These are phyloP conservation scores for Cylindroiulus punctatus DNA, from an alignment of 2,888 invertebrate species.

Conservation along the genomic window DNA sequence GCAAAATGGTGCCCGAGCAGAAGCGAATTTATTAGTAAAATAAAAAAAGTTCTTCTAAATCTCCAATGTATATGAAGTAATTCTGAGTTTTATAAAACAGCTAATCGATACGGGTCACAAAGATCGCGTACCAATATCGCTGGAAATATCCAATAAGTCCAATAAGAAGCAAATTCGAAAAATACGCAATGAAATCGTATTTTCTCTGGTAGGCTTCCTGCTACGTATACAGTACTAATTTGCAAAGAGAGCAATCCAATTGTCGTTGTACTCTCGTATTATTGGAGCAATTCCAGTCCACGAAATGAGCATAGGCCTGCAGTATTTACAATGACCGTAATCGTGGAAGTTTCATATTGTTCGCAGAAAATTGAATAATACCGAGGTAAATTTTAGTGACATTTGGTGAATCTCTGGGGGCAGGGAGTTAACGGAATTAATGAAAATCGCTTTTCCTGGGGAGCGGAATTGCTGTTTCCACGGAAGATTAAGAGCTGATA, in stretches of 20 bases:
- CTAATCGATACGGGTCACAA: not conserved
- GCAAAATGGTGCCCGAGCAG: too few relatives aligned
- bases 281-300: not conserved
- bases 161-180: not conserved
- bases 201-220: not conserved
- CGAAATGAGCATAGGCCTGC: too few relatives aligned
- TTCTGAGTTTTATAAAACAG: not conserved
- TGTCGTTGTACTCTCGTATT: not conserved
- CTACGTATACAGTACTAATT: not conserved
- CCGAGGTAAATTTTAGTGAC: conserved; percentile 38
- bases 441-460: conserved; percentile 25
- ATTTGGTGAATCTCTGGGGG: not conserved
- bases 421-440: conserved; percentile 24
- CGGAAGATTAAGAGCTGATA: conserved; percentile 36
- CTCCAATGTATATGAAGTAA: not conserved
- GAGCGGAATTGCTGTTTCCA: conserved; percentile 10
- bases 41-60: too few relatives aligned
- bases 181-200: not conserved
- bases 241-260: not conserved
- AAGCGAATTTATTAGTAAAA: too few relatives aligned
- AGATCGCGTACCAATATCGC: too few relatives aligned
- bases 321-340: not conserved
- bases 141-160: too few relatives aligned
- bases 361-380: conserved; percentile 31
- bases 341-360: conserved; percentile 19